Evolutionary conservation across 2,797 vertebrate genomes (phyloP).

Genomic region (Danio kyathit): DNA sequence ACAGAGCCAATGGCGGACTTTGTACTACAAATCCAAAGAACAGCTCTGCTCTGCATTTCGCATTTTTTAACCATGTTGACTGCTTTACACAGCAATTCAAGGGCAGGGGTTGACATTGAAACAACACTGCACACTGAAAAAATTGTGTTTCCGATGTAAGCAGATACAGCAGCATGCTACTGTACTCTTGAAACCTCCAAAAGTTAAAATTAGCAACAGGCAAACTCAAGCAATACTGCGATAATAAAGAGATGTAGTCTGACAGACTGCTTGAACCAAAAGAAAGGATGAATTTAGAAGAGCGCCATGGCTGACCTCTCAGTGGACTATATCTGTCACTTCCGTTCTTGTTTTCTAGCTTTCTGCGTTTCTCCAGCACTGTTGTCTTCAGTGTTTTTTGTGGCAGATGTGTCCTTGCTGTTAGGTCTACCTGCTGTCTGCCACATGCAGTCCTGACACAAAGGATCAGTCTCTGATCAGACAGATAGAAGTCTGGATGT

Average conservation of each 20-base stretch:
- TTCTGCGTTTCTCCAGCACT: not conserved
- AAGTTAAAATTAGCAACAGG: not conserved
- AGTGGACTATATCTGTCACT: conserved; percentile 1
- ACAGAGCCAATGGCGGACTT: not conserved
- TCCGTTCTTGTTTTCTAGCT: conserved; percentile 5
- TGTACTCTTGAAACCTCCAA: not conserved
- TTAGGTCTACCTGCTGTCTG: conserved; percentile 34
- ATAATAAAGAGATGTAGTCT: not conserved
- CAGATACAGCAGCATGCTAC: not conserved
- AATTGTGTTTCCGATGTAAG: not conserved
- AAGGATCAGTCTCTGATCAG: conserved; percentile 23
- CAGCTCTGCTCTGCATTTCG: not conserved
- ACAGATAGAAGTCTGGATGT: conserved; percentile 9
- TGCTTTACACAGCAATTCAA: not conserved
- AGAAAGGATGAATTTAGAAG: conserved; percentile 7
- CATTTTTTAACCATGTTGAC: not conserved
- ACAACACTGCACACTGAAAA: not conserved
- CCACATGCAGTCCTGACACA: conserved; percentile 19
- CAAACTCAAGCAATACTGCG: not conserved
- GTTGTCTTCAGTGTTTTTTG: not conserved
- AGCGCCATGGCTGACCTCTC: not conserved
- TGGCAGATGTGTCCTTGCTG: conserved; percentile 6
- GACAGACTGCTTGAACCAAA: conserved; percentile 5
- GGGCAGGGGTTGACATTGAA: conserved; percentile 2
- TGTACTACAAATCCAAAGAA: not conserved